A percentile compares a stretch with the other conserved stretches of the same genome.
phyloP scores from a whole-genome alignment of 2,888 invertebrate species.

The Tribolium freemani region DNA sequence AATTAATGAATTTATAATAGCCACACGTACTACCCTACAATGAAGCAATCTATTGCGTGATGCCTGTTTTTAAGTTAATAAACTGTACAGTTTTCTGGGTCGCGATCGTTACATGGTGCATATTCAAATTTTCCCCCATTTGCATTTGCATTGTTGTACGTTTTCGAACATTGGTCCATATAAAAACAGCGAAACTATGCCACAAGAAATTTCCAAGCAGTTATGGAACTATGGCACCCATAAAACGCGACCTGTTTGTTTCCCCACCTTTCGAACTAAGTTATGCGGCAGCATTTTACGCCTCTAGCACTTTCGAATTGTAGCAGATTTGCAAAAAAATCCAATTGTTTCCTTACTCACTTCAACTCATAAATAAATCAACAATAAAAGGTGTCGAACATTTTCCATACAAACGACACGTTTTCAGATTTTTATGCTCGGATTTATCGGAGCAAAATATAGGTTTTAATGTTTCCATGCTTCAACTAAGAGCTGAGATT shows the following conservation, averaged over 20 bases:
- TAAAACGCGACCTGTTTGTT: conserved; percentile 8
- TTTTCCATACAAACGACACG: neutral
- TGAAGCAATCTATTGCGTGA: conserved; percentile 22
- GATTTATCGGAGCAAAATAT: neutral
- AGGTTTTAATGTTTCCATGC: neutral
- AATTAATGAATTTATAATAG: conserved; percentile 19
- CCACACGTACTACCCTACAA: conserved; percentile 9
- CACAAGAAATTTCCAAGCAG: neutral
- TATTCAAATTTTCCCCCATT: neutral
- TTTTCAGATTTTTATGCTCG: neutral
- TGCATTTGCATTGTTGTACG: neutral
- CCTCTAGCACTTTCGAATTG: neutral
- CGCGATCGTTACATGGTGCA: conserved; percentile 3
- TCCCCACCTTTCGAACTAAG: neutral
- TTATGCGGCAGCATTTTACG: neutral
- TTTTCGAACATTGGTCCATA: neutral
- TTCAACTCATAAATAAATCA: conserved; percentile 4
- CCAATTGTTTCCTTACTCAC: neutral
- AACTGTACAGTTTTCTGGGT: conserved; percentile 12
- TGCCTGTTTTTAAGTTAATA: conserved; percentile 10
- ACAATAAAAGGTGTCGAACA: neutral
- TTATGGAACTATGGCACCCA: neutral
- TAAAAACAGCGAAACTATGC: neutral
- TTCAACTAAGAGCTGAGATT: neutral
- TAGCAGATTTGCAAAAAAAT: neutral